Conservation (phyloP, 2,888 invertebrate genomes). For the Rhagonycha fulva region DNA sequence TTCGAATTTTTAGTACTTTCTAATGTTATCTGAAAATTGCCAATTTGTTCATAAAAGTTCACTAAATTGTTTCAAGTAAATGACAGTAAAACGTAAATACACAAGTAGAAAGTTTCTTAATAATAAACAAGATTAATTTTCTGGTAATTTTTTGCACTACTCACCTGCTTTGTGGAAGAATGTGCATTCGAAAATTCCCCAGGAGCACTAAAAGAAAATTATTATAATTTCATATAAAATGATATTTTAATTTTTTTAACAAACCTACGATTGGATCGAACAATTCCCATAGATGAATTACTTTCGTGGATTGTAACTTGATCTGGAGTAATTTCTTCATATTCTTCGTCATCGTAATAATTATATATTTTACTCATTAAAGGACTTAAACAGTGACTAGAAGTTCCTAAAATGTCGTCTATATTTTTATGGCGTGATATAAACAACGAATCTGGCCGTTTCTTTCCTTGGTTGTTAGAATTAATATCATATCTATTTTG, state of each 20-base stretch:
- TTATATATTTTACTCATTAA: constrained; percentile 63
- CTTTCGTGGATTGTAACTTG: constrained; percentile 82
- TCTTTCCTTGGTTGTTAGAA: constrained; percentile 43
- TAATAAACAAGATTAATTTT: neutral
- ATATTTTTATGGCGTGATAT: constrained; percentile 87
- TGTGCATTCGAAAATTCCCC: neutral
- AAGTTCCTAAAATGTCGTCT: constrained; percentile 82
- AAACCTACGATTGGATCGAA: constrained; percentile 56
- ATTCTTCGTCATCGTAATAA: constrained; percentile 54
- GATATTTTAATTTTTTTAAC: constrained; percentile 30
- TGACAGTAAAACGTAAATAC: no score
- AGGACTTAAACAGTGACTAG: constrained; percentile 65
- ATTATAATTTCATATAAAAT: neutral
- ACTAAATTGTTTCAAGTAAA: no score
- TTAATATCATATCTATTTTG: constrained; percentile 73
- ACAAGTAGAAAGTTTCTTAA: neutral
- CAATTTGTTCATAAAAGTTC: no score
- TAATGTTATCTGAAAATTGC: no score
- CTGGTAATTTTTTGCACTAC: neutral
- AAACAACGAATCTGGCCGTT: constrained; percentile 61
- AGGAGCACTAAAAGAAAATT: neutral
- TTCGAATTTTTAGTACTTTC: no score
- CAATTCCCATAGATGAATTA: constrained; percentile 71
- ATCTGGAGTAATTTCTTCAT: constrained; percentile 75
- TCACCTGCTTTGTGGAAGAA: neutral